Percentiles rank a stretch among this genome's conserved stretches.
Evolutionary conservation across 1,140 invertebrate species (phyloP).

Genomic region (Scaptodrosophila lebanonensis): DNA sequence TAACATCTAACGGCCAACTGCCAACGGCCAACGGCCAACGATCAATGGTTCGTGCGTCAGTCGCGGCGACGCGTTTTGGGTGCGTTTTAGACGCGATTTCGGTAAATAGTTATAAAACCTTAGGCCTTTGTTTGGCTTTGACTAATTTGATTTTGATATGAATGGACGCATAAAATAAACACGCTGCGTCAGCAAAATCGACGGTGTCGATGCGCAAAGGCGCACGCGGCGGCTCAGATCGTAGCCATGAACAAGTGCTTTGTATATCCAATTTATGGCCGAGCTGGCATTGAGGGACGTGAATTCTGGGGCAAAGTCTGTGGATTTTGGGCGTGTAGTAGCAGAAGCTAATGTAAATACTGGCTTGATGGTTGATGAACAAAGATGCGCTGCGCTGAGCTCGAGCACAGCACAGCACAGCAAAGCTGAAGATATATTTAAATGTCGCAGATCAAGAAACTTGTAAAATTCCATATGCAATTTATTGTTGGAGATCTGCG

Average conservation of each 20-base stretch:
- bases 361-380: too few relatives aligned
- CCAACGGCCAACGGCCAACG: conserved; percentile 1
- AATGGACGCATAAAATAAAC: conserved; percentile 37
- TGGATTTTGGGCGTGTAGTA: too few relatives aligned
- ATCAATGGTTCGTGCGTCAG: conserved; percentile 3
- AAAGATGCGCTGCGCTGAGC: too few relatives aligned
- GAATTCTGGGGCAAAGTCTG: too few relatives aligned
- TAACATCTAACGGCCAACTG: not conserved
- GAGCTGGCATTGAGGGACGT: too few relatives aligned
- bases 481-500: conserved; percentile 24
- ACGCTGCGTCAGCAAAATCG: conserved; percentile 9
- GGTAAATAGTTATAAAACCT: too few relatives aligned
- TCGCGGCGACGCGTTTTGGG: conserved; percentile 15
- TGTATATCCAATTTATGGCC: too few relatives aligned
- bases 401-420: too few relatives aligned
- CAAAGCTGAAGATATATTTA: too few relatives aligned
- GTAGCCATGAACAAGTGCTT: too few relatives aligned
- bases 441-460: not conserved
- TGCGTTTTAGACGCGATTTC: conserved; percentile 8
- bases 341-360: too few relatives aligned
- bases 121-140: conserved; percentile 16
- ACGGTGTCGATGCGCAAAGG: conserved; percentile 29
- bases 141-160: conserved; percentile 65
- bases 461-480: conserved; percentile 49
- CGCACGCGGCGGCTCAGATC: too few relatives aligned